Conservation (phyloP, 1,140 invertebrate species). For the Paraescarpia echinospica region DNA sequence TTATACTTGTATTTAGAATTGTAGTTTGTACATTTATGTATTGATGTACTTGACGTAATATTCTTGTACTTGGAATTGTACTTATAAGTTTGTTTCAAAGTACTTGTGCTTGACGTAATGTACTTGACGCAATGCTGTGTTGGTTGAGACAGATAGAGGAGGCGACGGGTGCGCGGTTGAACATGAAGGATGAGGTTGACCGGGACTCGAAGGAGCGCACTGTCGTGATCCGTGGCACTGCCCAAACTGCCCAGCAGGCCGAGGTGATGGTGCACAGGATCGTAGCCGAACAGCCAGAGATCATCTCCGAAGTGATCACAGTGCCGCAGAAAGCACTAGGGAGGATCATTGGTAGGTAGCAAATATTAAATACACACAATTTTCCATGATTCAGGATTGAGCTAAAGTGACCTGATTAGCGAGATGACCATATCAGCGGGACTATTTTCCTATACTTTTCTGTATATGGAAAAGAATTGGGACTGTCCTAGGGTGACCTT, state of each 20-base stretch:
- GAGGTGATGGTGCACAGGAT: constrained; percentile 72
- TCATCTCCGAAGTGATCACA: constrained; percentile 67
- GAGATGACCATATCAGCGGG: too few relatives aligned
- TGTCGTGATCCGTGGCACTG: constrained; percentile 69
- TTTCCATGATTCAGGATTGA: too few relatives aligned
- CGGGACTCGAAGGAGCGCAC: constrained; percentile 60
- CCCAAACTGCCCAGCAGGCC: constrained; percentile 68
- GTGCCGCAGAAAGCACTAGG: constrained; percentile 68
- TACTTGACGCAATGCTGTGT: background rate
- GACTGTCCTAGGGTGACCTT: too few relatives aligned
- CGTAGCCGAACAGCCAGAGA: constrained; percentile 68
- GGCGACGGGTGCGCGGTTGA: constrained; percentile 70
- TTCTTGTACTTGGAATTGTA: too few relatives aligned
- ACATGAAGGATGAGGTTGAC: constrained; percentile 60
- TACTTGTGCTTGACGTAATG: too few relatives aligned
- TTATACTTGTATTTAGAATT: too few relatives aligned
- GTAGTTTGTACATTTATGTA: too few relatives aligned
- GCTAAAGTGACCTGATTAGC: too few relatives aligned
- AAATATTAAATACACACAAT: background rate
- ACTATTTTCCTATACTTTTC: too few relatives aligned
- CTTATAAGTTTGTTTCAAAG: too few relatives aligned
- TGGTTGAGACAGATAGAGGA: constrained; percentile 64
- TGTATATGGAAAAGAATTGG: too few relatives aligned
- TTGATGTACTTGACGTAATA: too few relatives aligned
- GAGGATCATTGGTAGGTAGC: constrained; percentile 67